Evolutionary conservation across 2,113 vertebrate species (phyloP).

Genomic region (Seriola aureovittata): DNA sequence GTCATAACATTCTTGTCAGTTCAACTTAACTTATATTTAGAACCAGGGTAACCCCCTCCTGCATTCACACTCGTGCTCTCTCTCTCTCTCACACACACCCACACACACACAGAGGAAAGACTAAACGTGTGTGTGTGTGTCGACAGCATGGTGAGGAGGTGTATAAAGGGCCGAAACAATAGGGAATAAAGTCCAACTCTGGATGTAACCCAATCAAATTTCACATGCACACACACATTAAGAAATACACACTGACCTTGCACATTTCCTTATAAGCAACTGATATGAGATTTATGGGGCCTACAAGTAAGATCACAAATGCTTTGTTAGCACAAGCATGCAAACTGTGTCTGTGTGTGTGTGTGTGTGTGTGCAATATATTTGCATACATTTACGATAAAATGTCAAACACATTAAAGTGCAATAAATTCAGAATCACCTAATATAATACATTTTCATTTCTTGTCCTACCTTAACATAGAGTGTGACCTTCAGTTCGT

Average conservation of each 20-base stretch:
- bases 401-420: not conserved
- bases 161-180: not conserved
- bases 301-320: not conserved
- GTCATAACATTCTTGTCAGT: conserved; percentile 72
- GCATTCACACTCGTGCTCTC: conserved; percentile 11
- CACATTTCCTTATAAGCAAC: not conserved
- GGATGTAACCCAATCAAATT: not conserved
- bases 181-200: conserved; percentile 7
- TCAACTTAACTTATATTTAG: conserved; percentile 75
- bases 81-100: not conserved
- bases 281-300: conserved; percentile 39
- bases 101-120: conserved; percentile 17
- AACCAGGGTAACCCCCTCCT: conserved; percentile 18
- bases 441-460: too few relatives aligned
- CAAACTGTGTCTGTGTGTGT: not conserved
- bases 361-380: not conserved
- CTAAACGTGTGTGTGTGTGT: conserved; percentile 1
- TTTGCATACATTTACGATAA: not conserved
- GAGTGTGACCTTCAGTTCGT: not conserved
- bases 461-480: conserved; percentile 62
- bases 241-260: conserved; percentile 29
- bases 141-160: not conserved
- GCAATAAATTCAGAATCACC: not conserved
- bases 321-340: not conserved
- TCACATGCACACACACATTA: not conserved